phyloP scores from a whole-genome alignment of 2,888 invertebrate genomes.

The Odontomyia ornata region DNA sequence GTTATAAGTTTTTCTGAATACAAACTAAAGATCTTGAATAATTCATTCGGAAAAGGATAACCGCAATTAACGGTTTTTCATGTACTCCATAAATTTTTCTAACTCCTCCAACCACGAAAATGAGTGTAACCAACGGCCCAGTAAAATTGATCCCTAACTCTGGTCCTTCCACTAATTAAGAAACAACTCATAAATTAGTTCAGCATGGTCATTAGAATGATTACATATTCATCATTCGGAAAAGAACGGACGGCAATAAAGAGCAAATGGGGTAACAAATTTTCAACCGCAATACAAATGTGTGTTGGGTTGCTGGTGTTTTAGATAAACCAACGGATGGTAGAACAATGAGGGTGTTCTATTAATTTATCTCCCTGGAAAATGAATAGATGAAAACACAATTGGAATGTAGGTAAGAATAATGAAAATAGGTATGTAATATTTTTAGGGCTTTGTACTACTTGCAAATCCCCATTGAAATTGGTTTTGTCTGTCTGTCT shows the following conservation, averaged over 20 bases:
- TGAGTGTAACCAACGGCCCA: too few species aligned
- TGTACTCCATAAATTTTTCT: too few species aligned
- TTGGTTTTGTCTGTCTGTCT: too few species aligned
- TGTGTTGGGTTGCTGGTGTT: not conserved
- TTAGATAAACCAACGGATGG: not conserved
- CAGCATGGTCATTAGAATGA: conserved; percentile 22
- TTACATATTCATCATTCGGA: conserved; percentile 31
- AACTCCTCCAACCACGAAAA: too few species aligned
- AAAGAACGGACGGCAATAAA: not conserved
- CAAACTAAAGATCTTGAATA: too few species aligned
- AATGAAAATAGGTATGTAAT: too few species aligned
- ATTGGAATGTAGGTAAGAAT: not conserved
- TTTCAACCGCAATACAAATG: not conserved
- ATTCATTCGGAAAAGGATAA: too few species aligned
- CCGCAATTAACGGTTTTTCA: too few species aligned
- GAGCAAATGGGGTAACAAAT: conserved; percentile 32
- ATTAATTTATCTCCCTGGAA: not conserved
- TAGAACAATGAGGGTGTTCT: too few species aligned
- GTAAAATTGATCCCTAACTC: not conserved
- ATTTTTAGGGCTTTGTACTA: too few species aligned
- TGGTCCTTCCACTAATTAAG: conserved; percentile 20
- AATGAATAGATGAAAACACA: conserved; percentile 5
- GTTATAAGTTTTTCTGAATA: too few species aligned
- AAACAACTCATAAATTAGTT: conserved; percentile 21
- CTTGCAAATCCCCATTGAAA: too few species aligned